Evolutionary conservation across 2,888 invertebrate genomes (phyloP), one percentile per base, ranked within the genome.

Genomic region (Diarsia mendica): DNA sequence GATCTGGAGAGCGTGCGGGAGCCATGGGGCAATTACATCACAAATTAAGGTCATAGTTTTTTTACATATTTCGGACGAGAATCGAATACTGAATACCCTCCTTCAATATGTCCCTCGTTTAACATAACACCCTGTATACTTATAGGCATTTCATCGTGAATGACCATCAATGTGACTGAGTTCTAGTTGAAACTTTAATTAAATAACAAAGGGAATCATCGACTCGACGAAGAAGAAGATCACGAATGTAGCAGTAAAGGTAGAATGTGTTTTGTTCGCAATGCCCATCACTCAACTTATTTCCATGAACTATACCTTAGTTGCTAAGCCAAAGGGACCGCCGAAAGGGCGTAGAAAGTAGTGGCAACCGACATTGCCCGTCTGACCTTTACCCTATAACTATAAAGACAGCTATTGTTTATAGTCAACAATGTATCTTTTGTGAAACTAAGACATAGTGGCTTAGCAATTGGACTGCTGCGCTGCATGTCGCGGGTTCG

Each of bases 351-450:
- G 28, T 23, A 48, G 33, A 68, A 72, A 66, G 65, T 70, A 28
- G 61, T 67, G 51, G 67, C 63, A 55, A 55, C 82, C 53, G 75
- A 72, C 71, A 75, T 69, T 75, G 69, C 46, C 58, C 23, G n/a
- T 79, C 68, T 79, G 68, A 72, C 84, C 80, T 82, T 83, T 83
- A 51, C 69, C 11, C 44, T n/a, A 53, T 53, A 64, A 13, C 11
- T 77, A 78, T 72, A 18, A 55, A 77, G 60, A 63, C 65, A 23
- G 78, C 61, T 70, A 69, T 69, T 72, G 66, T 72, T 39, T 67
- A 28, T 63, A n/a, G 58, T 46, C 23, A n/a, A 60, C 58, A 77
- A 76, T 67, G 46, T 67, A 39, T 49, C 33, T 76, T 60, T 49
- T 55, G 44, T 76, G 60, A 69, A 79, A 63, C 61, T 58, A 75